A percentile compares a stretch with the other conserved stretches of the same genome.
These are phyloP conservation scores for Sebastiscus tertius DNA, from an alignment of 2,797 vertebrate genomes.

Conservation along the genomic window DNA sequence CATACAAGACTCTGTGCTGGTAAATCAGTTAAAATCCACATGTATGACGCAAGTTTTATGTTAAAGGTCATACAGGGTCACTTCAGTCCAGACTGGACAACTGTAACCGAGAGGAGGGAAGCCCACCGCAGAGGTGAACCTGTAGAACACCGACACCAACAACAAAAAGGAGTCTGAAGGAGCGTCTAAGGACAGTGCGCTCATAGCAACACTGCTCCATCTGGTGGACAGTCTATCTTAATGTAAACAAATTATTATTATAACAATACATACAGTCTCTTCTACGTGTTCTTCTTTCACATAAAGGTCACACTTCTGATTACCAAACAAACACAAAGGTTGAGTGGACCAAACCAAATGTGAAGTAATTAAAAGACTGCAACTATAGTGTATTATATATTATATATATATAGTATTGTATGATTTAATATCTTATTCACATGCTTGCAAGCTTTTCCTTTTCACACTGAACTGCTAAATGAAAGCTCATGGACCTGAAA, in stretches of 20 bases:
- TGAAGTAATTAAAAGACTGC: not conserved
- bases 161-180: not conserved
- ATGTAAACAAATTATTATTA: not conserved
- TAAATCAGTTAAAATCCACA: not conserved
- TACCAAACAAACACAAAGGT: not conserved
- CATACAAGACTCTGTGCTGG: not conserved
- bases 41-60: not conserved
- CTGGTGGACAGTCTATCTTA: constrained; percentile 35
- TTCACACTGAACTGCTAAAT: not conserved
- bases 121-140: not conserved
- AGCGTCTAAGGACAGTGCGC: not conserved
- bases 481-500: not conserved
- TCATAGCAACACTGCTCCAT: constrained; percentile 15
- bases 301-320: not conserved
- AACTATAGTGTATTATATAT: too few species aligned
- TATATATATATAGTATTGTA: too few species aligned
- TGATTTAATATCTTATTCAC: not conserved
- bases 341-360: not conserved
- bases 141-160: not conserved
- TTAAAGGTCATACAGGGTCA: not conserved
- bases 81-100: not conserved
- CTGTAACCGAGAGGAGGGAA: not conserved
- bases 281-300: not conserved
- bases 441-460: not conserved
- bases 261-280: not conserved